phyloP scores from a whole-genome alignment of 2,888 invertebrate genomes.

The Sabellastarte sp. region DNA sequence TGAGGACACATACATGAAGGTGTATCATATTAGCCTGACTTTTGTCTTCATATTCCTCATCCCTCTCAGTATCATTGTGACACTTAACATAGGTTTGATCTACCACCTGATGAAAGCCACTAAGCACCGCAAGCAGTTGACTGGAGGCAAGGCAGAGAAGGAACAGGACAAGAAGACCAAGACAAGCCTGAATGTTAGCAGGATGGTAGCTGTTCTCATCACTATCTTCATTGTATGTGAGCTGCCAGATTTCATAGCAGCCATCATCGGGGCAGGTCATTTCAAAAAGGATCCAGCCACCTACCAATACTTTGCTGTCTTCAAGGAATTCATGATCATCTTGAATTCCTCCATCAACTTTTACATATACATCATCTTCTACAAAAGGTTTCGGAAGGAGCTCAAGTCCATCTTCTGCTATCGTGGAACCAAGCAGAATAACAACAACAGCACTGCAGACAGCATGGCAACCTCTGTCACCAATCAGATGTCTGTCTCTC shows the following conservation, averaged over 20 bases:
- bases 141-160: neutral
- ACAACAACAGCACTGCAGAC: too few species aligned
- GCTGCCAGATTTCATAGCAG: slow-evolving; percentile 13
- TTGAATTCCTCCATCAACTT: slow-evolving; percentile 17
- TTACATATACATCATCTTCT: slow-evolving; percentile 13
- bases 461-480: too few species aligned
- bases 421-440: too few species aligned
- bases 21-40: slow-evolving; percentile 15
- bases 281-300: slow-evolving; percentile 1
- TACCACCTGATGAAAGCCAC: neutral
- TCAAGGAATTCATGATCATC: slow-evolving; percentile 12
- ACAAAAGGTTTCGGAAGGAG: slow-evolving; percentile 10
- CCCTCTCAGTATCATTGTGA: slow-evolving; percentile 7
- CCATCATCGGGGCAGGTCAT: slow-evolving; percentile 10
- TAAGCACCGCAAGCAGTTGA: slow-evolving; percentile 3
- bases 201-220: slow-evolving; percentile 14
- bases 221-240: slow-evolving; percentile 17
- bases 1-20: slow-evolving; percentile 10
- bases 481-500: too few species aligned
- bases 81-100: slow-evolving; percentile 5
- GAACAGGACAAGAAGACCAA: neutral
- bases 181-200: slow-evolving; percentile 8
- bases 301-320: slow-evolving; percentile 7
- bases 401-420: too few species aligned
- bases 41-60: slow-evolving; percentile 11